Evolutionary conservation across 2,797 vertebrate genomes (phyloP), one percentile per base, ranked within the genome.

Genomic region (Fundulus diaphanus): DNA sequence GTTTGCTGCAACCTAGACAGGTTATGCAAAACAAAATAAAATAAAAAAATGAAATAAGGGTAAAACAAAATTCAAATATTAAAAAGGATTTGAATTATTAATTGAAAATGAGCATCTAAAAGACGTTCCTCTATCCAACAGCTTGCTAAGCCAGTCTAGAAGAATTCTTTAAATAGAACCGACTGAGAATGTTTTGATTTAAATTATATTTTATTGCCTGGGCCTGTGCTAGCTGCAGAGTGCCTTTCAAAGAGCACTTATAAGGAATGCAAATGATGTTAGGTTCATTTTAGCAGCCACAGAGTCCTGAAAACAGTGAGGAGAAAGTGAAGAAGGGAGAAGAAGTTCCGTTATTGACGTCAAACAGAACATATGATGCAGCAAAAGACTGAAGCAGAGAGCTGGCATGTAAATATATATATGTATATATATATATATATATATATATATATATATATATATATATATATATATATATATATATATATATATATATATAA

Each of bases 191-290:
- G 37, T 67, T 73, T 81, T 83, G 86, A 49, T 85, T 78, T 76
- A 66, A 52, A 52, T 61, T 79, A 16, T 78, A 7, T 73, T 70
- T 61, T 57, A 63, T 80, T 67, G 27, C 77, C 48, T 27, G 52
- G 79, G 74, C 37, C 57, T 73, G 57, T 33, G 72, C 79, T 68
- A 11, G 51, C 73, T 82, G 57, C 49, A 72, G 59, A 83, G 69
- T 74, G 74, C 70, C 67, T 84, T 78, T 88, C 48, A 83, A 82
- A 81, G 56, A 76, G 74, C 15, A 0, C 78, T 85, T 80, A 85
- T 88, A 90, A 87, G 66, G 70, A 88, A 90, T 89, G 85, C 80
- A 90, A 89, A 89, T 87, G 76, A 83, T 61, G 82, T 82, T 63
- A 24, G n/a, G 73, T 82, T 84, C 29, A 79, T 74, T 88, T 77